phyloP scores from a whole-genome alignment of 1,140 invertebrate genomes.

The Eupeodes corollae region DNA sequence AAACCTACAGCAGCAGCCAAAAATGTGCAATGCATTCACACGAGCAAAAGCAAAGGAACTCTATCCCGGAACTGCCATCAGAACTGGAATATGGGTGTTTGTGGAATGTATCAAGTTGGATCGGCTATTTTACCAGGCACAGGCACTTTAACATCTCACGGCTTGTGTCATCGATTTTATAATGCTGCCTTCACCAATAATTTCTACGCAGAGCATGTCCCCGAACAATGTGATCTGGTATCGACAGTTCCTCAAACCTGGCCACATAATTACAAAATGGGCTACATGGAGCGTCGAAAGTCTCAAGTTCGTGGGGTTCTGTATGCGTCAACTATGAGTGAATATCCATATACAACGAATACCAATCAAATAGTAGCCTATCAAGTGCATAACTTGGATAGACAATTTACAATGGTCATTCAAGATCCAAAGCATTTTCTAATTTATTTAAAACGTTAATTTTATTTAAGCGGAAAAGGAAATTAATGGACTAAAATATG shows the following conservation, averaged over 20 bases:
- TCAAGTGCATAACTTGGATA: no score
- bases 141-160: slow-evolving; percentile 26
- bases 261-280: background rate
- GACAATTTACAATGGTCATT: no score
- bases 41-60: slow-evolving; percentile 31
- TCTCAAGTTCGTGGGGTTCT: background rate
- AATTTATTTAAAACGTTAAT: no score
- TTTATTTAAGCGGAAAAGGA: no score
- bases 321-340: background rate
- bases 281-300: background rate
- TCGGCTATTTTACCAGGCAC: slow-evolving; percentile 19
- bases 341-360: background rate
- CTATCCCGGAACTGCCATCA: slow-evolving; percentile 27
- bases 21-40: slow-evolving; percentile 33
- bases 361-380: background rate
- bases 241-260: background rate
- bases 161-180: slow-evolving; percentile 31
- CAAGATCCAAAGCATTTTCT: no score
- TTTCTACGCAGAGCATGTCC: slow-evolving; percentile 22
- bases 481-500: no score
- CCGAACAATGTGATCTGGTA: background rate
- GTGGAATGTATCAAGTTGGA: slow-evolving; percentile 26
- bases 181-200: slow-evolving; percentile 32
- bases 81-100: slow-evolving; percentile 29
- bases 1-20: slow-evolving; percentile 24